These are phyloP conservation scores for Oncopodura yosiiana DNA, from an alignment of 1,140 invertebrate species.

Conservation along the genomic window DNA sequence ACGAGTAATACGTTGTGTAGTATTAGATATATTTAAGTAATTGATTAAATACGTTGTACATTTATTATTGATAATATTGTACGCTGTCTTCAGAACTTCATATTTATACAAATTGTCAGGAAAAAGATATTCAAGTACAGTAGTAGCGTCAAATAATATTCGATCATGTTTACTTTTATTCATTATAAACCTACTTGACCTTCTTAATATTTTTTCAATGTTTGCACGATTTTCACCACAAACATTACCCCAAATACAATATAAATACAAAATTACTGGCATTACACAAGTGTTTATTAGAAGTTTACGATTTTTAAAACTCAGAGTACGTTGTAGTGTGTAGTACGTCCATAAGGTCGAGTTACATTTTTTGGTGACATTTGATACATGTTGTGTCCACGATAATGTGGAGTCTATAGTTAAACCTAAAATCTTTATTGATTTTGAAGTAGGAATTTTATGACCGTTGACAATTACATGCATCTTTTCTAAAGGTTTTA, in stretches of 20 bases:
- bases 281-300: not conserved
- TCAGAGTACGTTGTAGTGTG: not conserved
- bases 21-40: too few relatives aligned
- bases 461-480: not conserved
- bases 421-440: conserved; percentile 3
- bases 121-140: too few relatives aligned
- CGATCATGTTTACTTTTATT: not conserved
- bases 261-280: not conserved
- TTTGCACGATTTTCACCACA: not conserved
- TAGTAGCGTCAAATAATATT: too few relatives aligned
- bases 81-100: too few relatives aligned
- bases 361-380: conserved; percentile 5
- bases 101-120: too few relatives aligned
- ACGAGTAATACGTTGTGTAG: too few relatives aligned
- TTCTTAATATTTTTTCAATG: not conserved
- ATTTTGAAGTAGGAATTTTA: not conserved
- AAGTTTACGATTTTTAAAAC: not conserved
- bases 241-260: not conserved
- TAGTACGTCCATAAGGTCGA: not conserved
- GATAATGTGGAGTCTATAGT: not conserved
- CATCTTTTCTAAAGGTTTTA: not conserved
- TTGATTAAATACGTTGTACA: too few relatives aligned
- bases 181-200: not conserved
- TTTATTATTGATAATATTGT: too few relatives aligned
- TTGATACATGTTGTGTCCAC: not conserved